phyloP scores from a whole-genome alignment of 92 coral and sea anemone genomes.

The Desmophyllum pertusum region DNA sequence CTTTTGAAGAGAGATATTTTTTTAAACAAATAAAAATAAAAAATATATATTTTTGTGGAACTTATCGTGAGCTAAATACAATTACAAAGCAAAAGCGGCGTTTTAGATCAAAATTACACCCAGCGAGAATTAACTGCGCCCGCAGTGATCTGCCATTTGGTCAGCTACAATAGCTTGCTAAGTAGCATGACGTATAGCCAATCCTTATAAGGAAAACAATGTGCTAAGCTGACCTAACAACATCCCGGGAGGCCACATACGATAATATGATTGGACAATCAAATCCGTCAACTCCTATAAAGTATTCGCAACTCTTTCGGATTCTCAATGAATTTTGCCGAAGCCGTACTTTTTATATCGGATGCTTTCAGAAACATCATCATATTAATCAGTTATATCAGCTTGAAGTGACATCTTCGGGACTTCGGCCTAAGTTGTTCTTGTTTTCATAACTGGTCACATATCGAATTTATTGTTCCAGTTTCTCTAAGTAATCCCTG shows the following conservation, averaged over 20 bases:
- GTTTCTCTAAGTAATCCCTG: conserved; percentile 68
- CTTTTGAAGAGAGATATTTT: neutral
- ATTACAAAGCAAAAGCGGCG: neutral
- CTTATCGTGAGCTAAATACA: neutral
- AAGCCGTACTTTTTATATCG: neutral
- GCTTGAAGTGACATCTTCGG: neutral
- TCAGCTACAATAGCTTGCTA: neutral
- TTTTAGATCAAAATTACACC: neutral
- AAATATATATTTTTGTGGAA: neutral
- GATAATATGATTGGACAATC: neutral
- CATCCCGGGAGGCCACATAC: neutral
- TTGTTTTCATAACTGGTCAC: neutral
- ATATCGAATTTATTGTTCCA: neutral
- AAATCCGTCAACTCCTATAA: neutral
- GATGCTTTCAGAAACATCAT: neutral
- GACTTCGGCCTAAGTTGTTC: neutral
- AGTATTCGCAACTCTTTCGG: neutral
- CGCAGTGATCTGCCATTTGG: neutral
- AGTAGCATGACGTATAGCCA: neutral
- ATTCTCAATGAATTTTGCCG: neutral
- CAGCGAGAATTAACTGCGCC: neutral
- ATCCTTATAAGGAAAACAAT: neutral
- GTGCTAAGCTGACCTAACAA: neutral
- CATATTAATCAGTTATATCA: neutral
- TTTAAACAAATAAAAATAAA: neutral